phyloP scores from a whole-genome alignment of 1,140 invertebrate species.

The Piezodorus guildinii region DNA sequence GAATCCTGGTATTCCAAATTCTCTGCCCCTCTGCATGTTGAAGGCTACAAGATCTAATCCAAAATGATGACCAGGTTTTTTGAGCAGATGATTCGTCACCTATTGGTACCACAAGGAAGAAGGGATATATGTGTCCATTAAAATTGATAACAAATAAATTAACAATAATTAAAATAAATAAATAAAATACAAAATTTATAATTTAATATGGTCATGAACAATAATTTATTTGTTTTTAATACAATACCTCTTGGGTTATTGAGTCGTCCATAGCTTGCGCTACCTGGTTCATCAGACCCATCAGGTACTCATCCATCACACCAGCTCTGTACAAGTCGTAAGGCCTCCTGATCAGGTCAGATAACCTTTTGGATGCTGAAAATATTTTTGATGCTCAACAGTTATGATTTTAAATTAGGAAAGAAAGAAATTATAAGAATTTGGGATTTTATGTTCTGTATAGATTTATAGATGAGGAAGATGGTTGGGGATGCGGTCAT shows the following conservation, averaged over 20 bases:
- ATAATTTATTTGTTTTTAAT: not conserved
- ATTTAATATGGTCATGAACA: not conserved
- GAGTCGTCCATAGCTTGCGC: constrained; percentile 91
- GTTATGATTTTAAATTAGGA: no score
- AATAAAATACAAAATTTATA: not conserved
- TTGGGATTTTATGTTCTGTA: no score
- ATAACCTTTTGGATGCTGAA: constrained; percentile 72
- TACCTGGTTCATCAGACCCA: constrained; percentile 88
- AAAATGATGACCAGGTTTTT: constrained; percentile 67
- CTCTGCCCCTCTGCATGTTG: constrained; percentile 70
- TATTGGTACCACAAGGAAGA: constrained; percentile 33
- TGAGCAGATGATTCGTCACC: constrained; percentile 76
- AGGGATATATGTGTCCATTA: not conserved
- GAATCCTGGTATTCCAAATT: constrained; percentile 78
- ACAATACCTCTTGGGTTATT: constrained; percentile 69
- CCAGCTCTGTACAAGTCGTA: constrained; percentile 84
- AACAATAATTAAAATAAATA: not conserved
- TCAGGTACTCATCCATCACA: constrained; percentile 80
- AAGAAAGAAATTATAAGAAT: no score
- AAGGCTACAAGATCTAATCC: constrained; percentile 77
- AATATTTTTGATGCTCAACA: not conserved
- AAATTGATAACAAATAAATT: not conserved
- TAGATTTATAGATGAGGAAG: no score
- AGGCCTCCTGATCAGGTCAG: constrained; percentile 74
- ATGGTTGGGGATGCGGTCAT: no score